Evolutionary conservation across 2,888 invertebrate genomes (phyloP).

Genomic region (Apamea epomidion): DNA sequence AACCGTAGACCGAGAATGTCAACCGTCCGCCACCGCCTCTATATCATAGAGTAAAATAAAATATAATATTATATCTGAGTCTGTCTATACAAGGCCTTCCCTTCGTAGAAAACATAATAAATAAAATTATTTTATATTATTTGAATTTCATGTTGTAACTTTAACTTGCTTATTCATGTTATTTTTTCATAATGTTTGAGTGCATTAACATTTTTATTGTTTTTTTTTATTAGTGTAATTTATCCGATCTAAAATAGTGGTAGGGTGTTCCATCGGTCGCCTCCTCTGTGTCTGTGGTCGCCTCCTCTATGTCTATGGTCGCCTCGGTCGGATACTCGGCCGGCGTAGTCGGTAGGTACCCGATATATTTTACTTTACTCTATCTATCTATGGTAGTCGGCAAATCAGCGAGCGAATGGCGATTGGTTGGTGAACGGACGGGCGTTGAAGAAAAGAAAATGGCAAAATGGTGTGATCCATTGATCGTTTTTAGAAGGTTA

Average conservation of each 20-base stretch:
- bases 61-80: no score
- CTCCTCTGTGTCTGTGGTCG: no score
- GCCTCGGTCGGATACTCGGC: conserved; percentile 16
- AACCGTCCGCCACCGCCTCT: no score
- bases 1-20: no score
- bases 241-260: background rate
- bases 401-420: conserved; percentile 58
- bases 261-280: background rate
- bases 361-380: no score
- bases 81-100: no score
- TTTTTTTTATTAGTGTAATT: background rate
- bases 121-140: background rate
- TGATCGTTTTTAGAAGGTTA: conserved; percentile 84
- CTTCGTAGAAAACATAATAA: no score
- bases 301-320: conserved; percentile 6
- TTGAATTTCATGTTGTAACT: background rate
- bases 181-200: no score
- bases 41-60: no score
- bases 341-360: conserved; percentile 17
- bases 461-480: conserved; percentile 85
- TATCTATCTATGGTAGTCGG: no score
- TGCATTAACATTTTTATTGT: background rate
- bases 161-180: background rate
- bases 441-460: conserved; percentile 79
- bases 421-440: conserved; percentile 59